Base-by-base conservation (phyloP, 2,797 vertebrate species). In the Rallus crepitans region DNA sequence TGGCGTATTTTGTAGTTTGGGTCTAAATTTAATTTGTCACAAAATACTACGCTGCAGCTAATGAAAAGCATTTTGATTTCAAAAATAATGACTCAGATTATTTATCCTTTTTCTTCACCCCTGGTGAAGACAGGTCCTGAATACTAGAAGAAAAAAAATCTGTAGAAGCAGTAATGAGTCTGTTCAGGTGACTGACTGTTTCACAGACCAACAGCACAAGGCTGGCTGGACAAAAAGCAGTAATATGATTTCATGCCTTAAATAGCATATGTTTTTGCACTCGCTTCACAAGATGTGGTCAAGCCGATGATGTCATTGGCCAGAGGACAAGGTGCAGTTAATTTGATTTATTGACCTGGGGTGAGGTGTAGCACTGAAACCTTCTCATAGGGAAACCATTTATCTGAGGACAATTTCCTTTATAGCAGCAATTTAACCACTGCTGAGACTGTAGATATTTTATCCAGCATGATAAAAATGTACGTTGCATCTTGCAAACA, bases 261-360 rank as follows among this genome's bases (percentile, higher is more conserved):
- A 97, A 96, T 95, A 97, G 97, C 96, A 73, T 98, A 97, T 98
- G 97, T 97, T 98, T 97, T 94, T 97, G 94, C 90, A 97, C 97
- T 97, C 48, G 52, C 85, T 96, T 97, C 91, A 94, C 92, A 94
- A 98, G 97, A 98, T 97, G 96, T 98, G 97, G 97, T 98, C 97
- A 98, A 97, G 95, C 97, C 86, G 95, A 96, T 98, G 98, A 98
- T 98, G 98, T 98, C 98, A 98, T 90, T 97, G 97, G 95, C 97
- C 96, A 97, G 97, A 98, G 97, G 98, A 98, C 97, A 98, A 98
- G 97, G 98, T 98, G 97, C 97, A 98, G 97, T 98, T 98, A 98
- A 97, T 98, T 98, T 98, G 98, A 98, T 98, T 98, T 98, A 98
- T 98, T 98, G 97, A 97, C 95, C 96, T 94, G 96, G 97, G 97